Percentiles rank a stretch among this genome's conserved stretches.
phyloP scores from a whole-genome alignment of 23 tunicate species.

The Trididemnum clinides region DNA sequence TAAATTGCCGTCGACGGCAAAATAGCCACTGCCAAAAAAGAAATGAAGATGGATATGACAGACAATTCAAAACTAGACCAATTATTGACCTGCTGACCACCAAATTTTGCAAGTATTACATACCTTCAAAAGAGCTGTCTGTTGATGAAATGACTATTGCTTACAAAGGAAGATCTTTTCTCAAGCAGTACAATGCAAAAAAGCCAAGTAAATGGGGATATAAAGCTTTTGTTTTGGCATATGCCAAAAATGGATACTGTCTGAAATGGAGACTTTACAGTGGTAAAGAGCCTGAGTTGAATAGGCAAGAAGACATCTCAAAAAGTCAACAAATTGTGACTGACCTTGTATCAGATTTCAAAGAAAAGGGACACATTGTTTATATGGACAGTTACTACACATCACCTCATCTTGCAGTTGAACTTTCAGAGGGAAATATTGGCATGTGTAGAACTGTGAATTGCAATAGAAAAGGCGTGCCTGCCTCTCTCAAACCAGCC shows the following conservation, averaged over 20 bases:
- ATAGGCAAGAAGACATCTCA: conserved; percentile 20
- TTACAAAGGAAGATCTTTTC: conserved; percentile 27
- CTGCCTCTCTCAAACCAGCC: conserved; percentile 20
- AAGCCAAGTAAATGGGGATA: conserved; percentile 32
- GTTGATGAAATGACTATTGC: conserved; percentile 33
- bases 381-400: conserved; percentile 38
- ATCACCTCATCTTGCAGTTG: conserved; percentile 18
- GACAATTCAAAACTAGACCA: conserved; percentile 38
- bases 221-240: conserved; percentile 32
- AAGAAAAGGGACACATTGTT: conserved; percentile 22
- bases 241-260: conserved; percentile 30
- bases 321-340: conserved; percentile 26
- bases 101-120: conserved; percentile 16
- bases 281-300: conserved; percentile 22
- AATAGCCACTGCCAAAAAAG: too few relatives aligned
- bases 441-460: conserved; percentile 37
- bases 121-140: conserved; percentile 23
- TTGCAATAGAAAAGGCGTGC: conserved; percentile 39
- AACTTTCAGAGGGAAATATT: not conserved
- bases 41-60: conserved; percentile 24
- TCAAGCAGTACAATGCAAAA: conserved; percentile 29
- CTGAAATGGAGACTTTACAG: conserved; percentile 26
- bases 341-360: conserved; percentile 14
- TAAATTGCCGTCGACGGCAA: too few relatives aligned
- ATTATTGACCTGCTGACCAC: conserved; percentile 24